Conservation (phyloP, 2,797 vertebrate species). For the Hydrocynus forskahlii region DNA sequence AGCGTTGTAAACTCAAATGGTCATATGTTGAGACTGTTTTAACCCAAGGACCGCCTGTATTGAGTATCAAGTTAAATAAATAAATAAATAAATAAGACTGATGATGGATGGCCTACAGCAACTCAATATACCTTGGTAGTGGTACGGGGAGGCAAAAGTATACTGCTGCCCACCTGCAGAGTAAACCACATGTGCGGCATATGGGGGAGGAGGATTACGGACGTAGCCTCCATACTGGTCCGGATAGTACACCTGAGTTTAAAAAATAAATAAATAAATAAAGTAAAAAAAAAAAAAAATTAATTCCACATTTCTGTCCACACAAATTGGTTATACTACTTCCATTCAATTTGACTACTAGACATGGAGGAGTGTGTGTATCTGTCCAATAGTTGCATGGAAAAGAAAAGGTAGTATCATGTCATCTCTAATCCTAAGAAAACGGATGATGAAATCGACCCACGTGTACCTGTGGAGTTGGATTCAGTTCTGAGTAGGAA, state of each 20-base stretch:
- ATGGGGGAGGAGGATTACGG: conserved; percentile 68
- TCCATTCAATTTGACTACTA: too few species aligned
- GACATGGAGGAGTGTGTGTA: too few species aligned
- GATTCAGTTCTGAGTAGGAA: conserved; percentile 86
- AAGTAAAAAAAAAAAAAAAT: too few species aligned
- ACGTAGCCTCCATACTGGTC: conserved; percentile 80
- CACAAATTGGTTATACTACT: not conserved
- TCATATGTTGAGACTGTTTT: too few species aligned
- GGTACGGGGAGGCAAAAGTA: conserved; percentile 85
- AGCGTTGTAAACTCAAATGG: too few species aligned
- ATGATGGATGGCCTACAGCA: not conserved
- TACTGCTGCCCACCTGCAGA: conserved; percentile 87
- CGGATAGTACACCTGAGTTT: conserved; percentile 82
- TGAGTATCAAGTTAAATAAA: too few species aligned
- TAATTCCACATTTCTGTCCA: not conserved
- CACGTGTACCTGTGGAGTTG: conserved; percentile 83
- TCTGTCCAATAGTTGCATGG: not conserved
- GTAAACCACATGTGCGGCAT: conserved; percentile 85
- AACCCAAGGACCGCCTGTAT: too few species aligned
- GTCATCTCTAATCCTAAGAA: not conserved
- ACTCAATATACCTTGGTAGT: conserved; percentile 78
- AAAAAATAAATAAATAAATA: not conserved
- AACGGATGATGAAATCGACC: not conserved
- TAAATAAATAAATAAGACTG: too few species aligned
- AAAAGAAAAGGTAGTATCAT: too few species aligned